Evolutionary conservation across 2,888 invertebrate species (phyloP).

Genomic region (Clusia tigrina): DNA sequence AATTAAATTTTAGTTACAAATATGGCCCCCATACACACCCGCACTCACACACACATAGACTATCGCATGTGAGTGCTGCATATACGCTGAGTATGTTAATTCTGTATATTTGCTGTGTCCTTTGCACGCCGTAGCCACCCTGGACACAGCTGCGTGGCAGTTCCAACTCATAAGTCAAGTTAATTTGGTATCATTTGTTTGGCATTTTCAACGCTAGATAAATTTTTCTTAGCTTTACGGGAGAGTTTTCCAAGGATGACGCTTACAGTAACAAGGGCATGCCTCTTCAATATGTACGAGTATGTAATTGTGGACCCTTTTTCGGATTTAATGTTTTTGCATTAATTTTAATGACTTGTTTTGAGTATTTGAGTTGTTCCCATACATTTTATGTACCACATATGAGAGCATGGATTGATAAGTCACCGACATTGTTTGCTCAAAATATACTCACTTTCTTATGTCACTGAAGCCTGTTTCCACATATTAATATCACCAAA

Average conservation of each 20-base stretch:
- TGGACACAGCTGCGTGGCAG: slow-evolving; percentile 51
- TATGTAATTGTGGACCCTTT: slow-evolving; percentile 19
- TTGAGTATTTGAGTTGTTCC: no score
- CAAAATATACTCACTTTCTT: no score
- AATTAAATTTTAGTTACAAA: slow-evolving; percentile 1
- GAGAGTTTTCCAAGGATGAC: neutral
- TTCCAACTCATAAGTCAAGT: slow-evolving; percentile 61
- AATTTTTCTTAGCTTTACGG: slow-evolving; percentile 41
- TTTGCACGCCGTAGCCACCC: neutral
- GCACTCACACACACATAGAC: no score
- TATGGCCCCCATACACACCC: no score
- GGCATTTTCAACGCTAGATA: slow-evolving; percentile 57
- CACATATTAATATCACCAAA: no score
- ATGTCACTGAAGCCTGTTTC: no score
- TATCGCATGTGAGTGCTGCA: no score
- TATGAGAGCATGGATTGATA: no score
- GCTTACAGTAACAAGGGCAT: slow-evolving; percentile 13
- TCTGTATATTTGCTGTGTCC: neutral
- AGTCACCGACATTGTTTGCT: no score
- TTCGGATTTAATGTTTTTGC: slow-evolving; percentile 26
- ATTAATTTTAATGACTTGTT: slow-evolving; percentile 34
- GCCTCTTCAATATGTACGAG: slow-evolving; percentile 8
- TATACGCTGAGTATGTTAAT: slow-evolving; percentile 4
- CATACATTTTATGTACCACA: no score
- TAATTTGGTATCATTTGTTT: slow-evolving; percentile 59